phyloP scores from a whole-genome alignment of 2,888 invertebrate species.

The Aphidoletes aphidimyza region DNA sequence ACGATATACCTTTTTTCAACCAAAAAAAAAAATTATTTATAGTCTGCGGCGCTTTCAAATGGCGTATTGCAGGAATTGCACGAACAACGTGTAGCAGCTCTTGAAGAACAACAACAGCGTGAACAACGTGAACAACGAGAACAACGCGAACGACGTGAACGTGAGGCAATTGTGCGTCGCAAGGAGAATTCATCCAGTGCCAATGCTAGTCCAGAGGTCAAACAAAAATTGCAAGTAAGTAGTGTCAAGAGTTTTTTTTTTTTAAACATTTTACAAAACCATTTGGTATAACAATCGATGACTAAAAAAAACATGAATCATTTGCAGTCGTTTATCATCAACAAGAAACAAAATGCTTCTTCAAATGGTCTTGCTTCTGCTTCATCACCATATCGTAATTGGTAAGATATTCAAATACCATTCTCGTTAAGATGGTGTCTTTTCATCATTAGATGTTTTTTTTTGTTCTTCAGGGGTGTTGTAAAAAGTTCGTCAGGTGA shows the following conservation, averaged over 20 bases:
- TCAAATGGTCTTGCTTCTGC: constrained; percentile 76
- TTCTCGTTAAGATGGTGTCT: not conserved
- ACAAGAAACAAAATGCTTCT: constrained; percentile 82
- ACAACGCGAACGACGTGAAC: constrained; percentile 81
- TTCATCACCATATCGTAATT: constrained; percentile 80
- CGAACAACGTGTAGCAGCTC: constrained; percentile 85
- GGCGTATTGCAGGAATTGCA: constrained; percentile 78
- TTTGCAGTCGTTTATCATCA: constrained; percentile 80
- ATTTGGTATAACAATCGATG: not conserved
- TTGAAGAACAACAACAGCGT: constrained; percentile 83
- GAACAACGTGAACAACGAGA: constrained; percentile 78
- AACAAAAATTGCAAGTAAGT: constrained; percentile 88
- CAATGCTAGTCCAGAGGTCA: constrained; percentile 95
- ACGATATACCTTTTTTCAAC: constrained; percentile 60
- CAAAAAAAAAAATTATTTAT: constrained; percentile 63
- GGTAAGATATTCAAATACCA: no score
- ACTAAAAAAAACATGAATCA: not conserved
- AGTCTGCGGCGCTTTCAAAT: constrained; percentile 68
- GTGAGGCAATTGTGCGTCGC: constrained; percentile 89
- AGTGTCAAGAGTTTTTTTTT: not conserved
- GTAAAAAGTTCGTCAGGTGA: constrained; percentile 75
- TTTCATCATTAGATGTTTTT: constrained; percentile 4
- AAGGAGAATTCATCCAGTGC: constrained; percentile 96
- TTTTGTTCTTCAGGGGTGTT: constrained; percentile 68
- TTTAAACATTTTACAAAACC: not conserved